Base-by-base conservation (phyloP, 2,113 vertebrate species). In the Fulica atra region DNA sequence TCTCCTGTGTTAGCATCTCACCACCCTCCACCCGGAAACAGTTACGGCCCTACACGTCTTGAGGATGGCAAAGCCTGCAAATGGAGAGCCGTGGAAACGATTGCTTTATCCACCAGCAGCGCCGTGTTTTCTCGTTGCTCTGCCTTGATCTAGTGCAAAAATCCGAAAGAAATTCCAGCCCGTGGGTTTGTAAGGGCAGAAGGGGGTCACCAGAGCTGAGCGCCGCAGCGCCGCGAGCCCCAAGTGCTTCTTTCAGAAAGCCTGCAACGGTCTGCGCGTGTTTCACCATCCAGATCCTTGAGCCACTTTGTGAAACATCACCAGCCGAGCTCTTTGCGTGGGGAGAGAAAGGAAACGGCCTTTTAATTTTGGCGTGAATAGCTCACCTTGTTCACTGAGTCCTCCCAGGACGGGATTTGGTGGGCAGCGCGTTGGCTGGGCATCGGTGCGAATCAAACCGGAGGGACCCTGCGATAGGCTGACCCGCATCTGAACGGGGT, bases 401-500 rank as follows among this genome's bases (percentile, higher is more conserved):
- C 11, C 14, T 46, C 29, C n/a, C 13, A 0, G 44, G 44, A 46
- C 17, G 7, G 17, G 44, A 46, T 46, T 46, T 9, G 1, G 24
- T 38, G 70, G 60, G 21, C 60, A 63, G 38, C 18, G 4, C 6
- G 0, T 11, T 25, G 76, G 1, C 54, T 40, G 44, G 16, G 56
- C 44, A 13, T 44, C 25, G 2, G 33, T 40, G 17, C 44, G 19
- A 7, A 9, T 10, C 17, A 6, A 29, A 17, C 29, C 0, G 6
- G 28, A 7, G 28, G 4, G 25, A 13, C 38, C 48, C n/a, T 53
- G 28, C 57, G 2, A 0, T 14, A 36, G 35, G 16, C n/a, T 21
- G 42, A 2, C 70, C 40, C 1, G 8, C 10, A 13, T 18, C 57
- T 33, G n/a, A 25, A 4, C 4, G 24, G 21, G 19, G 0, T 25